Evolutionary conservation across 1,140 invertebrate genomes (phyloP).

Genomic region (Leptoteleia sp.): DNA sequence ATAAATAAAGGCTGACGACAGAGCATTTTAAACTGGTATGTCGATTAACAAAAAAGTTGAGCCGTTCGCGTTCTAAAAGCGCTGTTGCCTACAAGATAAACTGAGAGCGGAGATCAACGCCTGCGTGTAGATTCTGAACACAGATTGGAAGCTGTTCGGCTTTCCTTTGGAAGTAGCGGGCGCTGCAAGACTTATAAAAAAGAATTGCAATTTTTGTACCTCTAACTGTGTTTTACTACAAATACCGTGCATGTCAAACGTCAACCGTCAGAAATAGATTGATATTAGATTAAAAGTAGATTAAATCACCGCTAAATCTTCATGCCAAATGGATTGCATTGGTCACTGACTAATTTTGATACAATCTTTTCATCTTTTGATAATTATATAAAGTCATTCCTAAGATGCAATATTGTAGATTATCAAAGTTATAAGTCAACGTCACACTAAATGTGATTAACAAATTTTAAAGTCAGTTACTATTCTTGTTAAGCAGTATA

Average conservation of each 20-base stretch:
- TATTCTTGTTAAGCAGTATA: too few relatives aligned
- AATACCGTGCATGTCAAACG: slow-evolving; percentile 38
- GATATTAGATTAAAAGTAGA: slow-evolving; percentile 41
- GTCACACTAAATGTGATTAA: too few relatives aligned
- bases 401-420: too few relatives aligned
- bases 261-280: slow-evolving; percentile 32
- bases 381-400: too few relatives aligned
- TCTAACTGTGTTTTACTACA: slow-evolving; percentile 26
- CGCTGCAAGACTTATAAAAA: slow-evolving; percentile 37
- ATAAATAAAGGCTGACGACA: too few relatives aligned
- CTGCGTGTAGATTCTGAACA: slow-evolving; percentile 52
- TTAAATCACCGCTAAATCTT: slow-evolving; percentile 43
- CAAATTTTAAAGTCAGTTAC: too few relatives aligned
- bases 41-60: slow-evolving; percentile 26
- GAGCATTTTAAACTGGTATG: too few relatives aligned
- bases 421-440: too few relatives aligned
- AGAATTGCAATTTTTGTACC: slow-evolving; percentile 34
- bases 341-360: slow-evolving; percentile 33
- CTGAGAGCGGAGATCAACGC: slow-evolving; percentile 55
- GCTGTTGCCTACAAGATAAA: slow-evolving; percentile 54
- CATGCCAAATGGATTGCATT: slow-evolving; percentile 7
- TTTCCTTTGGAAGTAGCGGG: slow-evolving; percentile 46
- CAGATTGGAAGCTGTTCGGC: slow-evolving; percentile 58
- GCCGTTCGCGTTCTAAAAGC: slow-evolving; percentile 44
- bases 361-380: too few relatives aligned